Percentiles rank a stretch among this genome's conserved stretches.
phyloP scores from a whole-genome alignment of 2,113 vertebrate genomes.

The Oncorhynchus keta region DNA sequence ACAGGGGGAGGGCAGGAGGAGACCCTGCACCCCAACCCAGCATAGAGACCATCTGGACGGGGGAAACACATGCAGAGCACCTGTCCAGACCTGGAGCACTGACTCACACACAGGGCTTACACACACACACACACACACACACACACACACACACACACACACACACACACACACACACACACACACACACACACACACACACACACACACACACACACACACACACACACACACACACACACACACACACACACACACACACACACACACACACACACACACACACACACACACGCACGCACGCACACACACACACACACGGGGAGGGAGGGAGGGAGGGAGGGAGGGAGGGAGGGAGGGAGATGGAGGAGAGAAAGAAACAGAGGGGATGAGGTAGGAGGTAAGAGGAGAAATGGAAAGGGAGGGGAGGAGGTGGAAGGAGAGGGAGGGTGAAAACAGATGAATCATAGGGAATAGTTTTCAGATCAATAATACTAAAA shows the following conservation, averaged over 20 bases:
- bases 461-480: slow-evolving; percentile 40
- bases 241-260: neutral
- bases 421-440: slow-evolving; percentile 12
- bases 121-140: slow-evolving; percentile 14
- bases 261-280: neutral
- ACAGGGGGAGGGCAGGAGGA: slow-evolving; percentile 71
- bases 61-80: slow-evolving; percentile 72
- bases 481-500: slow-evolving; percentile 40
- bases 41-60: slow-evolving; percentile 71
- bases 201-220: neutral
- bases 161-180: no score
- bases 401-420: neutral
- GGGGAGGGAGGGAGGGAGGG: no score
- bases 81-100: slow-evolving; percentile 68
- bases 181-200: neutral
- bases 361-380: no score
- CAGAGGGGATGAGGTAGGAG: no score
- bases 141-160: neutral
- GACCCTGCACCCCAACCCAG: slow-evolving; percentile 58
- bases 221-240: neutral
- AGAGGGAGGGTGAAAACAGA: slow-evolving; percentile 3
- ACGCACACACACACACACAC: slow-evolving; percentile 25
- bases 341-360: no score
- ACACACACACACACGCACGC: neutral
- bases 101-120: slow-evolving; percentile 24